A percentile compares a stretch with the other conserved stretches of the same genome.
Evolutionary conservation across 2,888 invertebrate species (phyloP).

Genomic region (Sipha maydis): DNA sequence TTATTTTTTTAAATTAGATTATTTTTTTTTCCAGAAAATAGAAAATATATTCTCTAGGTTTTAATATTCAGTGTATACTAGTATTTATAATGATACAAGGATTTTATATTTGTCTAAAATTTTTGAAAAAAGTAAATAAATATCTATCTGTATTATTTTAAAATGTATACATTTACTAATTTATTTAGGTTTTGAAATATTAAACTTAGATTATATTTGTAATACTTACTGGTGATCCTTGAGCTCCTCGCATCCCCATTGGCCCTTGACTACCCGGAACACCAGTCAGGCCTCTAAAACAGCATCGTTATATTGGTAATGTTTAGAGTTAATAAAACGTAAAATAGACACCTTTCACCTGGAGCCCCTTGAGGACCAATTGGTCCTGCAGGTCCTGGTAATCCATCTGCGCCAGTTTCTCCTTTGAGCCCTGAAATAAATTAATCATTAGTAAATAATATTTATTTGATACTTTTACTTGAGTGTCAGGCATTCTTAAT

Average conservation of each 20-base stretch:
- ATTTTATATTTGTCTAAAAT: too few species aligned
- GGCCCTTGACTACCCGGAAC: constrained; percentile 57
- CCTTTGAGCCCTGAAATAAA: constrained; percentile 75
- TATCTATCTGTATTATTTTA: too few species aligned
- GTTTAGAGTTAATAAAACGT: not conserved
- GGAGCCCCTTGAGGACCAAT: constrained; percentile 60
- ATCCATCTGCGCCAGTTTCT: constrained; percentile 73
- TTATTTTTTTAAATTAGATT: too few species aligned
- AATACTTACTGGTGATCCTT: constrained; percentile 78
- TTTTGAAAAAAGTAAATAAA: too few species aligned
- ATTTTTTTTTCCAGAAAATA: too few species aligned
- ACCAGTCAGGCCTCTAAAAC: constrained; percentile 38
- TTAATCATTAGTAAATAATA: too few species aligned
- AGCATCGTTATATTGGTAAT: not conserved
- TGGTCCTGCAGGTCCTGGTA: constrained; percentile 66
- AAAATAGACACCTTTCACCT: constrained; percentile 49
- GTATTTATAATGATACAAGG: too few species aligned
- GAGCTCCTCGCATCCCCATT: constrained; percentile 75
- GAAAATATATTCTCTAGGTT: too few species aligned
- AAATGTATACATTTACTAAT: not conserved
- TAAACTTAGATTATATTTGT: not conserved
- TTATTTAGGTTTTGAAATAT: not conserved
- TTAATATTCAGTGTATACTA: too few species aligned
- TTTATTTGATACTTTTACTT: not conserved
- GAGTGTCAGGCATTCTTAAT: not conserved